Conservation (phyloP, 2,888 invertebrate species). For the Leptinotarsa tumamoca region DNA sequence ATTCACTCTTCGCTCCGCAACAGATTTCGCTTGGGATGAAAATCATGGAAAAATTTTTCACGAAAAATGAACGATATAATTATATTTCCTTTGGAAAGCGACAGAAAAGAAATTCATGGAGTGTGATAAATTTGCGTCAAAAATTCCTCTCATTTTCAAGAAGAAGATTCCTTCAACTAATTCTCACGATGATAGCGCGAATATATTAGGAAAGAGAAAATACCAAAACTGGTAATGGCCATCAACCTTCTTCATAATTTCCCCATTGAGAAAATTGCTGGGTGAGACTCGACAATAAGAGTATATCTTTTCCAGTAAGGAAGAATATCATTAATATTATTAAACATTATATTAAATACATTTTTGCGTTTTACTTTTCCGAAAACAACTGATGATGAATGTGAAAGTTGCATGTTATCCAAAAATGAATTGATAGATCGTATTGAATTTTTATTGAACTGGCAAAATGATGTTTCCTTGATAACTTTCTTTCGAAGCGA, state of each 20-base stretch:
- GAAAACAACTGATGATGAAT: too few species aligned
- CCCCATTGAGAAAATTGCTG: background rate
- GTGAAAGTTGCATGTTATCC: too few species aligned
- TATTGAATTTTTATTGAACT: too few species aligned
- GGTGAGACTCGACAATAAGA: too few species aligned
- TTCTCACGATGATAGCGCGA: background rate
- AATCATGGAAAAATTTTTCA: background rate
- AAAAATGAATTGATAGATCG: too few species aligned
- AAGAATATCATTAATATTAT: too few species aligned
- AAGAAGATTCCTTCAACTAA: background rate
- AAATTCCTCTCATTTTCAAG: background rate
- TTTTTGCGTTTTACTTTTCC: too few species aligned
- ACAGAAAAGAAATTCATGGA: background rate
- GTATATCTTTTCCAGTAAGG: too few species aligned
- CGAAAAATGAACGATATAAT: background rate
- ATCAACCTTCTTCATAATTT: background rate
- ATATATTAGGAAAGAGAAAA: background rate
- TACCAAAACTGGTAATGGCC: background rate
- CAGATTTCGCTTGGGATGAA: background rate
- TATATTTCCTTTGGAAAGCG: background rate
- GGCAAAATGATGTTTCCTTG: too few species aligned
- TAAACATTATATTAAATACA: too few species aligned
- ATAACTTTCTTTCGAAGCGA: too few species aligned
- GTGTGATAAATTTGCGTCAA: background rate
- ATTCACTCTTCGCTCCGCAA: background rate